Percentiles rank a stretch among this genome's conserved stretches.
phyloP scores from a whole-genome alignment of 64 coral and sea anemone genomes.

The Porites australiensis region DNA sequence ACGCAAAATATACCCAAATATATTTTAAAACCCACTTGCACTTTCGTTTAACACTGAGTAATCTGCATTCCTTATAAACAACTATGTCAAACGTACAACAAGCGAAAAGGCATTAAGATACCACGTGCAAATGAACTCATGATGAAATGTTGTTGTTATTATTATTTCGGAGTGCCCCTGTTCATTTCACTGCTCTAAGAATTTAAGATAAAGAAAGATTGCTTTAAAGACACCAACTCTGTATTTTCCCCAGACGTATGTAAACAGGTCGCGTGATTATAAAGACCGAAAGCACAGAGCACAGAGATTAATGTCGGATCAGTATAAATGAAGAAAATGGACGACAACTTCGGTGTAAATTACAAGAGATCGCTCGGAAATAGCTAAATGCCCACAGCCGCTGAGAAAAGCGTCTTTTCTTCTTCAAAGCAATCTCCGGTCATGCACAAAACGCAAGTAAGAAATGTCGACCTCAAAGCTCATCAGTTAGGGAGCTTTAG shows the following conservation, averaged over 20 bases:
- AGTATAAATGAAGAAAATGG: not conserved
- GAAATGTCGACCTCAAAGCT: too few relatives aligned
- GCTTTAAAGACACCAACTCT: too few relatives aligned
- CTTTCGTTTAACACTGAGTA: not conserved
- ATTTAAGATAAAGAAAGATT: too few relatives aligned
- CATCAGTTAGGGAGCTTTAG: too few relatives aligned
- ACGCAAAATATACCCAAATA: not conserved
- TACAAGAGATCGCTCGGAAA: slow-evolving; percentile 28
- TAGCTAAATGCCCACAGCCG: not conserved
- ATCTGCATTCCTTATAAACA: not conserved
- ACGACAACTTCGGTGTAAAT: slow-evolving; percentile 42
- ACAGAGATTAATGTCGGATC: not conserved
- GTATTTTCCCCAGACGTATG: not conserved
- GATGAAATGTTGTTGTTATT: too few relatives aligned
- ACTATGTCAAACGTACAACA: not conserved
- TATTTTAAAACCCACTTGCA: not conserved
- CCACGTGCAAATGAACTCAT: too few relatives aligned
- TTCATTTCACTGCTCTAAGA: too few relatives aligned
- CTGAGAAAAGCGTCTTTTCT: too few relatives aligned
- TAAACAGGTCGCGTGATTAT: not conserved
- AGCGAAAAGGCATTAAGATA: too few relatives aligned
- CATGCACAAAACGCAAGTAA: not conserved
- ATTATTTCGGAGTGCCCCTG: too few relatives aligned
- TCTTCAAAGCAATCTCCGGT: not conserved
- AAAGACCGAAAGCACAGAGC: not conserved